These are phyloP conservation scores for Stomatorhinus ivindoensis DNA, from an alignment of 2,113 vertebrate genomes.

Conservation along the genomic window DNA sequence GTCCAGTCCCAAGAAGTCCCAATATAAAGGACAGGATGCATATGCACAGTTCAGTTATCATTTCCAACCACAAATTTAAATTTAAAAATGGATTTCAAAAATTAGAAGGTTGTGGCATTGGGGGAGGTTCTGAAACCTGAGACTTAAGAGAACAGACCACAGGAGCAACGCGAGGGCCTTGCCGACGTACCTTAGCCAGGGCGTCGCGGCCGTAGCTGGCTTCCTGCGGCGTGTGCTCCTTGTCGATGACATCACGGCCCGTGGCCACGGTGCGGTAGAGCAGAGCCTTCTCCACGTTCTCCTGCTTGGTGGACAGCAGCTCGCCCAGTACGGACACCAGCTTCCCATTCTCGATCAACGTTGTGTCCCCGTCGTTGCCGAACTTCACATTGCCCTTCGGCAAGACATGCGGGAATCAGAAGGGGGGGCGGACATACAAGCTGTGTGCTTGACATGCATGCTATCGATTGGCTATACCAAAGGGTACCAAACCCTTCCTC, in stretches of 20 bases:
- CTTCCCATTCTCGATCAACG: slow-evolving; percentile 77
- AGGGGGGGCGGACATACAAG: neutral
- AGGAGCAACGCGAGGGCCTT: neutral
- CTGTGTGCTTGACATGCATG: neutral
- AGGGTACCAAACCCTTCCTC: neutral
- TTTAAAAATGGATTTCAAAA: neutral
- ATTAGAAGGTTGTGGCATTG: neutral
- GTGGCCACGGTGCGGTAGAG: slow-evolving; percentile 90
- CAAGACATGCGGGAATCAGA: neutral
- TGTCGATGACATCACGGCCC: slow-evolving; percentile 88
- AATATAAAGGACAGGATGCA: neutral
- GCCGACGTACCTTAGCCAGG: slow-evolving; percentile 75
- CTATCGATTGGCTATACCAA: neutral
- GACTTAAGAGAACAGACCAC: neutral
- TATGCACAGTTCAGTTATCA: neutral
- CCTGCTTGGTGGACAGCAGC: slow-evolving; percentile 75
- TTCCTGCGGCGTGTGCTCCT: slow-evolving; percentile 87
- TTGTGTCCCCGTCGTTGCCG: slow-evolving; percentile 76
- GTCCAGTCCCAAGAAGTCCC: neutral
- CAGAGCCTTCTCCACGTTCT: slow-evolving; percentile 84
- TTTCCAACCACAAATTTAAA: neutral
- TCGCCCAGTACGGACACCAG: slow-evolving; percentile 72
- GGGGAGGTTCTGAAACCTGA: neutral
- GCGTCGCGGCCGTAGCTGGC: slow-evolving; percentile 89
- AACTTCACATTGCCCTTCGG: slow-evolving; percentile 86